A percentile compares a stretch with the other conserved stretches of the same genome.
Evolutionary conservation across 2,113 vertebrate species (phyloP).

Genomic region (Megaceryle maxima): DNA sequence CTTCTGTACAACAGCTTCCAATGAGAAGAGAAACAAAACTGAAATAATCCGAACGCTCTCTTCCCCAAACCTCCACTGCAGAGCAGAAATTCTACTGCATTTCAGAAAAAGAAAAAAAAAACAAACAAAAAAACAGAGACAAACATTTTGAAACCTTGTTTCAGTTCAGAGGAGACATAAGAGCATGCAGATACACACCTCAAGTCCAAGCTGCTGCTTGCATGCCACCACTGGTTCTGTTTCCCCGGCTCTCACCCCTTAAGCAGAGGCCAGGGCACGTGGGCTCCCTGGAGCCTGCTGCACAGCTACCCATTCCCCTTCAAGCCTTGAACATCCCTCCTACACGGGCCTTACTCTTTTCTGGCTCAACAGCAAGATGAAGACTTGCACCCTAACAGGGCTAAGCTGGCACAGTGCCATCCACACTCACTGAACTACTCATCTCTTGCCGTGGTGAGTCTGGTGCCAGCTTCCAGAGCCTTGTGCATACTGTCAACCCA

Average conservation of each 20-base stretch:
- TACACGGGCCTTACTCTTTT: background rate
- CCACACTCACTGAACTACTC: background rate
- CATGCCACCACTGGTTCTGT: background rate
- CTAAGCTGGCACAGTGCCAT: background rate
- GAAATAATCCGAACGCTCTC: background rate
- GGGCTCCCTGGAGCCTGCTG: background rate
- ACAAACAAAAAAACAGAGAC: accelerated
- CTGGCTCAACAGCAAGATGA: background rate
- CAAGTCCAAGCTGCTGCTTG: background rate
- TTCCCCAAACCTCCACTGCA: background rate
- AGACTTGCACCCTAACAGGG: background rate
- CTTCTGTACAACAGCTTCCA: background rate
- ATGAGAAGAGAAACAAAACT: background rate
- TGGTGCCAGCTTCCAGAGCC: background rate
- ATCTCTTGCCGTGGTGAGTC: background rate
- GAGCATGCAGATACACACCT: background rate
- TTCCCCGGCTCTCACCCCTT: background rate
- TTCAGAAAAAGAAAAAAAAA: background rate
- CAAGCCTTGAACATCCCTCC: background rate
- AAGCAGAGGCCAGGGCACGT: background rate
- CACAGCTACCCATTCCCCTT: background rate
- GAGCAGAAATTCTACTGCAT: background rate
- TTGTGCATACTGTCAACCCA: background rate
- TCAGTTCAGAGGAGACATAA: background rate
- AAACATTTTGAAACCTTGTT: background rate